Base-by-base conservation (phyloP, 64 coral and sea anemone species). In the Trachythela sp. region DNA sequence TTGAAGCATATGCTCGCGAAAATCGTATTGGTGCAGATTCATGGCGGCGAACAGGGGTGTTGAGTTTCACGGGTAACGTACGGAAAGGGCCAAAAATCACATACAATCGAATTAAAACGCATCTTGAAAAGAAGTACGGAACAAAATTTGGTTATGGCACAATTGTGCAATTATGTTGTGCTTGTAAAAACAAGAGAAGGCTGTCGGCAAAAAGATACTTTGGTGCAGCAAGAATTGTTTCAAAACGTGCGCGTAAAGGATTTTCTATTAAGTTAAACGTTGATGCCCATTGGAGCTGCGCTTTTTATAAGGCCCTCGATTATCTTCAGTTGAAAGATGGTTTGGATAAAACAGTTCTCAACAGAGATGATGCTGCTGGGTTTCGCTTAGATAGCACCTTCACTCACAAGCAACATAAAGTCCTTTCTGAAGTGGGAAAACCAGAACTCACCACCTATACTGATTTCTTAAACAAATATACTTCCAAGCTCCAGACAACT, bases 1-100 rank as follows among this genome's bases (percentile, higher is more conserved):
- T 80, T 36, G 75, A 40, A 18, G 2, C 2, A 18, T 80, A 7
- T 80, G 75, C 75, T 34, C 75, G 31, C 31, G 75, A 80, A 1
- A 80, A 80, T 40, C 75, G 75, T 18, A 80, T 80, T 80, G 75
- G 75, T 4, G 75, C 75, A 17, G 75, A 80, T 37, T 80, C 75
- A 29, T 80, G 75, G 75, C 2, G 9, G 11, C 0, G 37, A 13
- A 37, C 75, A 80, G 75, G 75, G 13, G 75, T 80, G 0, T 40
- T 80, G 15, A 80, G 75, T 36, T 80, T 80, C 15, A 80, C 13
- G 6, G 75, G 75, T 36, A 80, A 80, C 15, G 34, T 80, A 37
- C 8, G 30, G 34, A 80, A 18, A 80, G 8, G 75, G 4, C 75
- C 75, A 15, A 80, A 80, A 40, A 80, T 80, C 20, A 80, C 75